Conservation (phyloP, 2,113 vertebrate genomes). For the Channa maculata region DNA sequence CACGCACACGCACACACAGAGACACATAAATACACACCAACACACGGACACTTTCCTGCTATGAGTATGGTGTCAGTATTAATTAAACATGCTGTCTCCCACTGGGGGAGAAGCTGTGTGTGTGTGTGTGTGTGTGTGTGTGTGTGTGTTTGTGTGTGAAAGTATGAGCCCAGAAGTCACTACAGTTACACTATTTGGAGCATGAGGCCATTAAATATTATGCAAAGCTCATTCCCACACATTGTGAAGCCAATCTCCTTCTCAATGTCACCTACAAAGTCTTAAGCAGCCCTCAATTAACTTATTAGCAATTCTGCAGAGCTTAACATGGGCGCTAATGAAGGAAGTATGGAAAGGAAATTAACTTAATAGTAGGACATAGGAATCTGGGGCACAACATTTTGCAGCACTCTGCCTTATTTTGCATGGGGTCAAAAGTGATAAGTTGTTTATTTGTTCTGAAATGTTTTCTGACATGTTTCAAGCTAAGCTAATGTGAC, state of each 20-base stretch:
- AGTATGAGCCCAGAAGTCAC: conserved; percentile 22
- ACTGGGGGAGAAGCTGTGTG: conserved; percentile 35
- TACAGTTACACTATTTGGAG: conserved; percentile 35
- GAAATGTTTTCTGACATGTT: conserved; percentile 24
- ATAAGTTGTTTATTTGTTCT: conserved; percentile 18
- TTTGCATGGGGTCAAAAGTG: conserved; percentile 25
- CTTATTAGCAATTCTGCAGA: conserved; percentile 69
- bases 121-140: conserved; percentile 8
- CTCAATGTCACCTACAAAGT: conserved; percentile 80
- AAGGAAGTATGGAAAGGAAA: conserved; percentile 58
- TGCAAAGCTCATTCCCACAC: conserved; percentile 73
- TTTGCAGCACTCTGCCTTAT: conserved; percentile 9
- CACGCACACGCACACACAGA: conserved; percentile 9
- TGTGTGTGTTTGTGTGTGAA: conserved; percentile 17
- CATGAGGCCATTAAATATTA: conserved; percentile 68
- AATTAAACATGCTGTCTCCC: background rate
- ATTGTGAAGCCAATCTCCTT: conserved; percentile 62
- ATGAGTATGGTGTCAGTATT: too few species aligned
- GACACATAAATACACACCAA: conserved; percentile 17
- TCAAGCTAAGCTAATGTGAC: conserved; percentile 4
- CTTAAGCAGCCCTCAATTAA: conserved; percentile 77
- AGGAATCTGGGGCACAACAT: conserved; percentile 33
- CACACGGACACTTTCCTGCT: conserved; percentile 5
- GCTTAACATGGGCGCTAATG: conserved; percentile 71
- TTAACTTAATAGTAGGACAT: conserved; percentile 55